A percentile compares a stretch with the other conserved stretches of the same genome.
These are phyloP conservation scores for Agriopis aurantiaria DNA, from an alignment of 2,888 invertebrate species.

Conservation along the genomic window DNA sequence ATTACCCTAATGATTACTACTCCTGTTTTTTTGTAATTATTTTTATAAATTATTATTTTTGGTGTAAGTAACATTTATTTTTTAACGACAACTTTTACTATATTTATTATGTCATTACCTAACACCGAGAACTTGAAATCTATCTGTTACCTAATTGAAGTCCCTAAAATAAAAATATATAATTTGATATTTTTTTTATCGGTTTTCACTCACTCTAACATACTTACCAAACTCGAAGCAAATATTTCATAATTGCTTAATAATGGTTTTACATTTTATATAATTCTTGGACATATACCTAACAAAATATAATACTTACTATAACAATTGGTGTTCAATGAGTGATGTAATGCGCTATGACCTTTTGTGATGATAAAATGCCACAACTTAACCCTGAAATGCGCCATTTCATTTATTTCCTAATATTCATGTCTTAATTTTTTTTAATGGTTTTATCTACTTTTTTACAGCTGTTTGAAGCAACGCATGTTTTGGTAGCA, in stretches of 20 bases:
- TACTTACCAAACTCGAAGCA: constrained; percentile 18
- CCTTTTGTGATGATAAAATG: constrained; percentile 4
- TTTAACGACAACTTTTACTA: neutral
- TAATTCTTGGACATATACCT: constrained; percentile 14
- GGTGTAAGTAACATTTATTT: neutral
- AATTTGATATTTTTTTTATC: neutral
- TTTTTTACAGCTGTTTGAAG: neutral
- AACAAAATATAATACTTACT: constrained; percentile 3
- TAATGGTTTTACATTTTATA: constrained; percentile 18
- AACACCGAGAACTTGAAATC: neutral
- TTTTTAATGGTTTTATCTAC: constrained; percentile 1
- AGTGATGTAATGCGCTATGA: constrained; percentile 1
- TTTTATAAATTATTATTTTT: neutral
- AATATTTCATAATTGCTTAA: constrained; percentile 17
- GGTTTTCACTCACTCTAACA: constrained; percentile 22
- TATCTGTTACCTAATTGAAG: neutral
- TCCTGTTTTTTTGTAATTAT: neutral
- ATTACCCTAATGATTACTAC: neutral
- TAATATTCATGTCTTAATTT: constrained; percentile 4
- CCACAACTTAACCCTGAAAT: constrained; percentile 7
- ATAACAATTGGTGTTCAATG: constrained; percentile 2
- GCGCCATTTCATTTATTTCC: constrained; percentile 2
- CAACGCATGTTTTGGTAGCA: neutral
- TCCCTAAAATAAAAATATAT: neutral
- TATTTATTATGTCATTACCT: neutral